These are phyloP conservation scores for Oreochromis spilurus DNA, from an alignment of 2,113 vertebrate genomes.

Conservation along the genomic window DNA sequence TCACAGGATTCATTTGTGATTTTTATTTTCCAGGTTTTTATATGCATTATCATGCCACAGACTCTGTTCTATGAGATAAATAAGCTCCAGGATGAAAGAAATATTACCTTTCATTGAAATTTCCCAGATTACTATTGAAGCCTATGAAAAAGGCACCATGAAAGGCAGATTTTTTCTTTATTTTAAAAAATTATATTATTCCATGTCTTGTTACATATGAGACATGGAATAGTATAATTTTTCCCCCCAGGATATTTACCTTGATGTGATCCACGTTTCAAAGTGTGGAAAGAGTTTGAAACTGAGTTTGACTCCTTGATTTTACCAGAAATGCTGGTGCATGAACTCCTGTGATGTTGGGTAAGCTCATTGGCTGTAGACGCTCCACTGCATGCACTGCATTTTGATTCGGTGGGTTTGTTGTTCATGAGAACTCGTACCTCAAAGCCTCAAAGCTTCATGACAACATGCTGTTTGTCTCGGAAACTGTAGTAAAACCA, in stretches of 20 bases:
- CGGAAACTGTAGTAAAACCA: not conserved
- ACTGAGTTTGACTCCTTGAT: not conserved
- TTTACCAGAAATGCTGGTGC: not conserved
- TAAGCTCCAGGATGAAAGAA: not conserved
- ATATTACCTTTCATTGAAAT: not conserved
- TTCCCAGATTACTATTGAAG: not conserved
- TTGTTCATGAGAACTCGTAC: not conserved
- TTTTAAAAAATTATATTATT: no score
- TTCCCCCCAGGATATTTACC: no score
- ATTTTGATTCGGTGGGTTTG: not conserved
- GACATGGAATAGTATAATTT: no score
- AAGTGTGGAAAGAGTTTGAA: no score
- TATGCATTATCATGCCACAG: not conserved
- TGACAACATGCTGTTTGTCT: not conserved
- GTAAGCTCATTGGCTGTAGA: no score
- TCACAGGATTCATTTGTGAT: not conserved
- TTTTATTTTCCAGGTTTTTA: not conserved
- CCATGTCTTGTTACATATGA: no score
- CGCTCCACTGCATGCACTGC: no score
- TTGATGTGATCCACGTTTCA: not conserved
- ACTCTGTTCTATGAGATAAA: accelerated
- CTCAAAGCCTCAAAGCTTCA: not conserved
- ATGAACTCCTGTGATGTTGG: not conserved
- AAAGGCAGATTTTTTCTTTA: not conserved
- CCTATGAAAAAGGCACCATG: not conserved